Percentiles rank a stretch among this genome's conserved stretches.
These are phyloP conservation scores for Pogonophryne albipinna DNA, from an alignment of 2,797 vertebrate species.

Conservation along the genomic window DNA sequence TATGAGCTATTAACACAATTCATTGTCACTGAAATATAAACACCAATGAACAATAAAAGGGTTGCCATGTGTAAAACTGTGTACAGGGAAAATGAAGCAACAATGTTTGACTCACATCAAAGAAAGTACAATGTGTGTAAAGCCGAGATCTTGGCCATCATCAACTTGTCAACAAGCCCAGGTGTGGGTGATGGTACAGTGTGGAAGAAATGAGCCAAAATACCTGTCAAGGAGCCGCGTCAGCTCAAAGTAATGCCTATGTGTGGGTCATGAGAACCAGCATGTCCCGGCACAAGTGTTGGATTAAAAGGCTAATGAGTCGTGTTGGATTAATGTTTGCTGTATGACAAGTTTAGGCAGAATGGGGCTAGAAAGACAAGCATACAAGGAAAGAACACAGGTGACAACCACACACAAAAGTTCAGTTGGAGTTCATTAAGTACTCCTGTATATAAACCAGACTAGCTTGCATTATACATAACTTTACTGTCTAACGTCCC, in stretches of 20 bases:
- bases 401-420: slow-evolving; percentile 21
- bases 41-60: neutral
- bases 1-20: slow-evolving; percentile 11
- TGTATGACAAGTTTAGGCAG: slow-evolving; percentile 47
- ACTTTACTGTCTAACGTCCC: slow-evolving; percentile 9
- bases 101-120: neutral
- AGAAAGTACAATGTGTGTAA: neutral
- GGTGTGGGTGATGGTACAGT: neutral
- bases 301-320: slow-evolving; percentile 30
- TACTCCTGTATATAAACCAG: slow-evolving; percentile 28
- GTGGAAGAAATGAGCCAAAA: neutral
- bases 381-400: slow-evolving; percentile 10
- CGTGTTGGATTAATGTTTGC: slow-evolving; percentile 1
- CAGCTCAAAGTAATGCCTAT: neutral
- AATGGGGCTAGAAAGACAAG: slow-evolving; percentile 14
- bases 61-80: neutral
- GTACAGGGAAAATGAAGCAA: neutral
- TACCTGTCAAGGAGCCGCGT: neutral
- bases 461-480: slow-evolving; percentile 19
- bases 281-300: slow-evolving; percentile 28
- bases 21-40: slow-evolving; percentile 11
- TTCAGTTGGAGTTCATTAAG: slow-evolving; percentile 52
- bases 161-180: neutral
- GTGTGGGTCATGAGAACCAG: slow-evolving; percentile 15
- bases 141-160: slow-evolving; percentile 4